Evolutionary conservation across 2,888 invertebrate species (phyloP).

Genomic region (Fabriciana adippe): DNA sequence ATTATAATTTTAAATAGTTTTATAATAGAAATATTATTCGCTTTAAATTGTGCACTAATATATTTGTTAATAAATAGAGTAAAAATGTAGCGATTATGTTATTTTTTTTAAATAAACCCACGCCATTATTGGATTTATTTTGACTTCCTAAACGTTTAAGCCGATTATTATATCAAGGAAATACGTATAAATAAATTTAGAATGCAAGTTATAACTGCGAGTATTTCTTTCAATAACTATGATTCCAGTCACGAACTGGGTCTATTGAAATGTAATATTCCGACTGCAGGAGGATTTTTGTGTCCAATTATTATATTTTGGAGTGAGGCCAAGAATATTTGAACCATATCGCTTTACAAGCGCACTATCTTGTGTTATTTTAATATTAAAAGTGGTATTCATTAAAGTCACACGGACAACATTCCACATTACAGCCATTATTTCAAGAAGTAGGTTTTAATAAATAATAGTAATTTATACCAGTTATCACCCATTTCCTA

Average conservation of each 20-base stretch:
- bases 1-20: background rate
- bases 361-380: conserved; percentile 21
- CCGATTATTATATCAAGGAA: background rate
- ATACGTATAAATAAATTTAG: background rate
- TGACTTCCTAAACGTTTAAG: too few species aligned
- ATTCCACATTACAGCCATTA: conserved; percentile 5
- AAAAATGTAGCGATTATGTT: too few species aligned
- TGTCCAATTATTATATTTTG: conserved; percentile 37
- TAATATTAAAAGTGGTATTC: conserved; percentile 29
- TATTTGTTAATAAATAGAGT: too few species aligned
- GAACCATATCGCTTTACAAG: conserved; percentile 35
- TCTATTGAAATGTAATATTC: conserved; percentile 29
- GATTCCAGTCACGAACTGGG: conserved; percentile 29
- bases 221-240: conserved; percentile 10
- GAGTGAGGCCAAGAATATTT: conserved; percentile 39
- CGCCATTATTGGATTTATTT: too few species aligned
- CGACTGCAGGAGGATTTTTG: conserved; percentile 27
- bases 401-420: conserved; percentile 18
- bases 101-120: too few species aligned
- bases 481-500: too few species aligned
- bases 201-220: background rate
- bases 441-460: background rate
- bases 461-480: background rate
- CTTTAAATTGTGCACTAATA: too few species aligned
- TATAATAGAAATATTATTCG: background rate